Evolutionary conservation across 2,113 vertebrate genomes (phyloP), one percentile per base, ranked within the genome.

Genomic region (Morone saxatilis): DNA sequence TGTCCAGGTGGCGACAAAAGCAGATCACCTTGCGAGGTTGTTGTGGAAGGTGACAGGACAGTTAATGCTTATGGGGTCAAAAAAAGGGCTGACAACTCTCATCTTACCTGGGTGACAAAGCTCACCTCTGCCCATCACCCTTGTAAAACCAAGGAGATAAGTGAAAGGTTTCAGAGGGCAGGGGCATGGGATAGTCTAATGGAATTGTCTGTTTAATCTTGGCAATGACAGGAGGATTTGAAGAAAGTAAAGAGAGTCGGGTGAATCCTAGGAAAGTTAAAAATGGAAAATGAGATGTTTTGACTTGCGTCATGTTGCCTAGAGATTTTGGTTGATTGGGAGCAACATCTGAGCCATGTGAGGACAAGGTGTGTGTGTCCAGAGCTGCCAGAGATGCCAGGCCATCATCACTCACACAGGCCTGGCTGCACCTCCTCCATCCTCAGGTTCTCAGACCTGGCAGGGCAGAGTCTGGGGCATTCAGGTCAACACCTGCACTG

Each of bases 381-480:
- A 20, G 53, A 66, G 83, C 80, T 84, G 77, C 84, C 71, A 48
- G 53, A 73, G 76, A 90, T 91, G 67, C 86, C 78, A 38, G n/a
- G 41, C 65, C 47, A 48, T 90, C 88, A 88, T 91, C 94, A 92
- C 92, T 93, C 92, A 86, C 73, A 31, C 47, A 22, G 79, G 54
- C 61, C 66, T 76, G 85, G 74, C 69, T 77, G 72, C 81, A 54
- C 2, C 59, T 47, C 19, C 70, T 89, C 86, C 76, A 86, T 93
- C 94, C 74, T 93, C 94, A 71, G 82, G 84, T 94, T 94, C 84
- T 92, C 88, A 80, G 65, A 66, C 57, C 81, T 86, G 89, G 82
- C 88, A 89, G 85, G 81, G 78, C 71, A 76, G 51, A 48, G 83
- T 85, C 87, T 76, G 84, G 92, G 90, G 80, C 89, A 93, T 88